Base-by-base conservation (phyloP, 2,888 invertebrate genomes). In the Chydorus sphaericus region DNA sequence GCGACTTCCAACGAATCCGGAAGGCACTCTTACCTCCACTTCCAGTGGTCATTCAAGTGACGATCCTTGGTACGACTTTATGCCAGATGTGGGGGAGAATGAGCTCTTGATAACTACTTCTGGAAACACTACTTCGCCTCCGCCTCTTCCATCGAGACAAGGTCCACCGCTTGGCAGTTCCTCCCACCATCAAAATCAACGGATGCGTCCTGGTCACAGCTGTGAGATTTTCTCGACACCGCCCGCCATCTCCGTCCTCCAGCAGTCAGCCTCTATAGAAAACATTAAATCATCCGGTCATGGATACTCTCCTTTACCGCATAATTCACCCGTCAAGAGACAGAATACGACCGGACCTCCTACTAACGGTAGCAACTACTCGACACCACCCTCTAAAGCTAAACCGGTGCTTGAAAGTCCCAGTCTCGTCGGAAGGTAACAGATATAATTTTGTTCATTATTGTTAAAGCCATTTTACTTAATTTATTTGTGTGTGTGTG, bases 41-140 rank as follows among this genome's bases (percentile, higher is more conserved):
- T 78, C 78, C 60, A 78, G 77, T 64, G 79, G 79, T 50, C 78
- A 79, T 65, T 78, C 78, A 54, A 75, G 75, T 62, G 71, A 80
- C 62, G 80, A 81, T 63, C 75, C 79, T 63, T 82, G 81, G 81
- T 76, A 71, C 59, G 70, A 70, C 58, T 61, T 66, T 36, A 39
- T 44, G 57, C 61, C 63, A 59, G 67, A 69, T 59, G 62, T 63
- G 55, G 59, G 62, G 28, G 66, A 66, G 44, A 60, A 59, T n/a
- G 59, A 59, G 20, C 55, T 49, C 10, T 51, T 51, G 50, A 59
- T 39, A 20, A 59, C 57, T 23, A 31, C 29, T 8, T 50, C 51
- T 11, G 55, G 18, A 28, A 36, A 33, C 4, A 33, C 52, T 14
- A 51, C 61, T 11, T 61, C 75, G 2, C 75, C 77, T n/a, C 76